Conservation (phyloP, 2,113 vertebrate species). For the Barnardius zonarius region DNA sequence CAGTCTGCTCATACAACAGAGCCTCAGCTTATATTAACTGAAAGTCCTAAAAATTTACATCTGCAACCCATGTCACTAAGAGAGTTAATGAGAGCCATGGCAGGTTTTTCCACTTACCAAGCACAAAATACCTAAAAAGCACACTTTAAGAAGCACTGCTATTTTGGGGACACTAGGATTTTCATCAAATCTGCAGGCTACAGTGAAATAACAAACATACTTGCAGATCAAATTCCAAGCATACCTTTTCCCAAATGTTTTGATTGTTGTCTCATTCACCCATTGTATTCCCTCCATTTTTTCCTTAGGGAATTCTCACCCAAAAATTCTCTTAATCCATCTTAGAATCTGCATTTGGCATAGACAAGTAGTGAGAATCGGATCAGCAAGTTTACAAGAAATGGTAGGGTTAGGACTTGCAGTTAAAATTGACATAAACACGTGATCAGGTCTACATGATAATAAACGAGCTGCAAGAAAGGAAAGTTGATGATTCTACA, state of each 20-base stretch:
- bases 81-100: rapidly evolving
- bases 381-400: not conserved
- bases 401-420: not conserved
- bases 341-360: not conserved
- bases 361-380: not conserved
- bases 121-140: not conserved
- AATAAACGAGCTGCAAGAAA: rapidly evolving
- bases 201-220: not conserved
- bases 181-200: not conserved
- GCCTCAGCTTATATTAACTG: not conserved
- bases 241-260: not conserved
- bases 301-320: not conserved
- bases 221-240: not conserved
- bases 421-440: not conserved
- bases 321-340: not conserved
- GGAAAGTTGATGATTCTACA: not conserved
- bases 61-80: rapidly evolving
- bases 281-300: not conserved
- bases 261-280: not conserved
- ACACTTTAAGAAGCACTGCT: not conserved
- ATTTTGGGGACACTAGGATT: not conserved
- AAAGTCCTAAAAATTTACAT: rapidly evolving
- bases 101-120: not conserved
- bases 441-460: not conserved
- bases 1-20: not conserved